Percentiles rank a stretch among this genome's conserved stretches.
Evolutionary conservation across 35 echinoderm and acorn worm genomes (phyloP).

Genomic region (Ophioderma brevispina): DNA sequence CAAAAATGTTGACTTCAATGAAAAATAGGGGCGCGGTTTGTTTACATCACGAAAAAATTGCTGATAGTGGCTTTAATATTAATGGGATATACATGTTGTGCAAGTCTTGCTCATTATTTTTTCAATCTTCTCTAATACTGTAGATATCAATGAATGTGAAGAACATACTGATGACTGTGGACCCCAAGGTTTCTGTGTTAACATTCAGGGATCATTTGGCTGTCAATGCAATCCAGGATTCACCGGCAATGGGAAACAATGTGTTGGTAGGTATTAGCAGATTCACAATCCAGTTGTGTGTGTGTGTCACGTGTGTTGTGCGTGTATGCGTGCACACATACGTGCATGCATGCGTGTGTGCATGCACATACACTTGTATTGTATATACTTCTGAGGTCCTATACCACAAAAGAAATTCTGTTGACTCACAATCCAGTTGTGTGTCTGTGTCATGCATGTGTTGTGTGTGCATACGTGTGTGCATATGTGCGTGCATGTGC

Average conservation of each 20-base stretch:
- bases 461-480: neutral
- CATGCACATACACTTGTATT: neutral
- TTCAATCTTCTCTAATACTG: neutral
- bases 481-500: neutral
- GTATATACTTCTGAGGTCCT: too few species aligned
- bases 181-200: neutral
- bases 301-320: neutral
- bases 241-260: slow-evolving; percentile 15
- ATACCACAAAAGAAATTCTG: too few species aligned
- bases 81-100: neutral
- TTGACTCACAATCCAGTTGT: neutral
- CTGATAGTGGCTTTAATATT: neutral
- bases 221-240: slow-evolving; percentile 29
- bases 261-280: slow-evolving; percentile 4
- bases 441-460: neutral
- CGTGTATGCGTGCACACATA: neutral
- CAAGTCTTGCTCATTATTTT: neutral
- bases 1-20: neutral
- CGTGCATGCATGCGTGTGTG: neutral
- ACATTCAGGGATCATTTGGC: slow-evolving; percentile 1
- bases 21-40: neutral
- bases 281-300: neutral
- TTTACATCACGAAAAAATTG: neutral
- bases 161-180: neutral
- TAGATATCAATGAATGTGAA: neutral